A percentile compares a stretch with the other conserved stretches of the same genome.
Evolutionary conservation across 2,113 vertebrate genomes (phyloP).

Genomic region (Chitala chitala): DNA sequence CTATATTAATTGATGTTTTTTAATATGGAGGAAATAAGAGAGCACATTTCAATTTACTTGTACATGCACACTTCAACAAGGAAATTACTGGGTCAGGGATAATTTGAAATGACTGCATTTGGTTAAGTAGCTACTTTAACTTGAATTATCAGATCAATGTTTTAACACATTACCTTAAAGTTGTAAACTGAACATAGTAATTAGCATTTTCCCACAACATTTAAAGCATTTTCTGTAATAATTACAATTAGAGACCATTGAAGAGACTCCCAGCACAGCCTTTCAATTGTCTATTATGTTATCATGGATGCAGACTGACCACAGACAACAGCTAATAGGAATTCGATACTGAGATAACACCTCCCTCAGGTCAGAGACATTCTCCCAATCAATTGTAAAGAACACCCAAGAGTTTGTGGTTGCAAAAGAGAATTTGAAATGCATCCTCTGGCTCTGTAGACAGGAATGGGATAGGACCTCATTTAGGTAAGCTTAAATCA

Average conservation of each 20-base stretch:
- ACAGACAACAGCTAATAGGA: slow-evolving; percentile 18
- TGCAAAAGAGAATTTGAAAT: neutral
- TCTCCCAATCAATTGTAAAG: neutral
- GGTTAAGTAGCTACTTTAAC: too few relatives aligned
- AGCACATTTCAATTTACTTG: too few relatives aligned
- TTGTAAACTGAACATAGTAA: too few relatives aligned
- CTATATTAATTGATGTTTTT: too few relatives aligned
- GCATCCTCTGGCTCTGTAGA: neutral
- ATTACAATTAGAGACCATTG: neutral
- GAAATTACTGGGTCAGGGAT: too few relatives aligned
- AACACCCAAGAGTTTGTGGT: neutral
- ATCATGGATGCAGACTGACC: neutral
- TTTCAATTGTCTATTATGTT: neutral
- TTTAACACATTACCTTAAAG: too few relatives aligned
- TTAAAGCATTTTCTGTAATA: neutral
- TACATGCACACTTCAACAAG: too few relatives aligned
- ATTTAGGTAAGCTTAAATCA: neutral
- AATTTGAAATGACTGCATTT: too few relatives aligned
- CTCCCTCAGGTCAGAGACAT: slow-evolving; percentile 10
- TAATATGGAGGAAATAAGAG: too few relatives aligned
- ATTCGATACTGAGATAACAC: slow-evolving; percentile 8
- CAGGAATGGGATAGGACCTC: neutral
- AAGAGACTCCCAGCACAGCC: neutral
- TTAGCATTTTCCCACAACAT: neutral
- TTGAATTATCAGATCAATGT: too few relatives aligned